These are phyloP conservation scores for Eristalis tenax DNA, from an alignment of 2,888 invertebrate genomes.

Conservation along the genomic window DNA sequence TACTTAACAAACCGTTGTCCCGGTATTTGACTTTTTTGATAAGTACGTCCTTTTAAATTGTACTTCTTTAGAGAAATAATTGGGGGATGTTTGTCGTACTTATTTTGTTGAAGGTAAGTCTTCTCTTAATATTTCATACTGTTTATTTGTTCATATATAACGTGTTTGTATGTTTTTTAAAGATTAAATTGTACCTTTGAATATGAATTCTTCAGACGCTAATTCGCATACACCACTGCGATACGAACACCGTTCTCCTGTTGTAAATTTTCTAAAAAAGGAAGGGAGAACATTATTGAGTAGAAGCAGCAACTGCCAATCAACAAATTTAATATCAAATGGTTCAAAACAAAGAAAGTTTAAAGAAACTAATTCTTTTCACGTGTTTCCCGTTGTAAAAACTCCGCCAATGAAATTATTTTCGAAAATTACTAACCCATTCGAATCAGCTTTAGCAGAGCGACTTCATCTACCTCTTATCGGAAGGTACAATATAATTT, in stretches of 20 bases:
- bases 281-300: slow-evolving; percentile 7
- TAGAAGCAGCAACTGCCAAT: slow-evolving; percentile 11
- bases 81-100: too few species aligned
- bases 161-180: not conserved
- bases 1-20: not conserved
- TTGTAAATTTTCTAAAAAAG: slow-evolving; percentile 37
- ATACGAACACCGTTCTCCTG: slow-evolving; percentile 45
- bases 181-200: not conserved
- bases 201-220: slow-evolving; percentile 48
- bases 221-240: slow-evolving; percentile 40
- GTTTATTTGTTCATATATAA: not conserved
- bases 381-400: slow-evolving; percentile 74
- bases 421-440: slow-evolving; percentile 84
- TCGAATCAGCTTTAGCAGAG: slow-evolving; percentile 84
- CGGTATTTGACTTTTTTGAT: not conserved
- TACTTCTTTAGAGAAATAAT: too few species aligned
- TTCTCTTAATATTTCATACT: not conserved
- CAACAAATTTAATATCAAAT: not conserved
- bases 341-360: slow-evolving; percentile 12
- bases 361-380: slow-evolving; percentile 67
- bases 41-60: too few species aligned
- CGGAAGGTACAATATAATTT: slow-evolving; percentile 83
- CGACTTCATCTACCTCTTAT: slow-evolving; percentile 84
- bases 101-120: too few species aligned
- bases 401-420: slow-evolving; percentile 84